A percentile compares a stretch with the other conserved stretches of the same genome.
Conservation (phyloP, 2,888 invertebrate genomes). For the Pyrgus malvae region DNA sequence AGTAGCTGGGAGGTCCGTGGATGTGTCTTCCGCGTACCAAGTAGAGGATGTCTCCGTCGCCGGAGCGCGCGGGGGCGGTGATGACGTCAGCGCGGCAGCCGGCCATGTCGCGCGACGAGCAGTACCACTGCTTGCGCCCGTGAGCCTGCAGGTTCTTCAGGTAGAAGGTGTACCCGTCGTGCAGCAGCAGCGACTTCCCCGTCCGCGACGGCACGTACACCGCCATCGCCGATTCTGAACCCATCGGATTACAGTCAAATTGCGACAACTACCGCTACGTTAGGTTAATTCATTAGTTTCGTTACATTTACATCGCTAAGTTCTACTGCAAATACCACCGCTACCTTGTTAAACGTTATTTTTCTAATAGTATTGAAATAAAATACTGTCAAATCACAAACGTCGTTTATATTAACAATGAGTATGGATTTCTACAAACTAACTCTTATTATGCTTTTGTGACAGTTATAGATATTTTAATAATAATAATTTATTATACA, state of each 20-base stretch:
- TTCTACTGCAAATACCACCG: conserved; percentile 21
- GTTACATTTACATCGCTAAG: conserved; percentile 19
- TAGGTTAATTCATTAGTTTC: not conserved
- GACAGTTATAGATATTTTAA: not conserved
- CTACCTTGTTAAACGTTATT: not conserved
- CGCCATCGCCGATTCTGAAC: conserved; percentile 67
- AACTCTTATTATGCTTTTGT: not conserved
- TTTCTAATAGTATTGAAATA: not conserved
- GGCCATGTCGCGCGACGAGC: conserved; percentile 75
- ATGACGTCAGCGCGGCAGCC: conserved; percentile 76
- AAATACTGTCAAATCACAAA: conserved; percentile 8
- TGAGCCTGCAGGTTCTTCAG: conserved; percentile 75
- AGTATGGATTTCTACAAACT: conserved; percentile 2
- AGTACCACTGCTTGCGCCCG: conserved; percentile 77
- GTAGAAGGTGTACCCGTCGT: conserved; percentile 75
- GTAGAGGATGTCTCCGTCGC: conserved; percentile 68
- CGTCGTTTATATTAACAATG: conserved; percentile 9
- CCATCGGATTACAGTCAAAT: conserved; percentile 43
- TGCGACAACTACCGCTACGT: conserved; percentile 25
- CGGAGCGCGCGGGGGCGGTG: conserved; percentile 61
- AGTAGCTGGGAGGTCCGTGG: conserved; percentile 72
- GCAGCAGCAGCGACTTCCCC: conserved; percentile 72
- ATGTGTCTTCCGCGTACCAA: conserved; percentile 72
- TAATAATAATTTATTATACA: not conserved
- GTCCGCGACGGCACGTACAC: conserved; percentile 78